Evolutionary conservation across 1,140 invertebrate species (phyloP), one percentile per base, ranked within the genome.

Genomic region (Periplaneta americana): DNA sequence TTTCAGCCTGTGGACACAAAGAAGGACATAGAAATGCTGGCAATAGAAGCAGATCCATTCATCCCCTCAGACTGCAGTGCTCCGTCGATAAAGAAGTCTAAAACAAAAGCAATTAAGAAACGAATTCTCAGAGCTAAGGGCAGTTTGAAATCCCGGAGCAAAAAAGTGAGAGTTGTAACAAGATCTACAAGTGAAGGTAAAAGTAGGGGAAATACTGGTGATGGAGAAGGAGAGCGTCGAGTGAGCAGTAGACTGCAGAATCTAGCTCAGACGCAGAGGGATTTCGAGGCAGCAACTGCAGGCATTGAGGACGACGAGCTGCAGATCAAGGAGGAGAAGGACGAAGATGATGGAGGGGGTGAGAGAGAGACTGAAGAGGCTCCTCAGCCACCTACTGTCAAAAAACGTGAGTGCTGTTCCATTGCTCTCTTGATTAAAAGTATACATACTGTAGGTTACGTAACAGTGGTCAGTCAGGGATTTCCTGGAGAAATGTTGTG

Each of bases 1-100:
- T 78, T 78, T 4, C 39, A 78, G 77, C 35, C 35, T 37, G 13
- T 78, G 32, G 79, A 80, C 34, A 74, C 35, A 13, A 80, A 80
- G 79, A 80, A 80, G 34, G 79, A 74, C 48, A 74, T 80, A 8
- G 79, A 80, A 31, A 31, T 80, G 79, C 66, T 80, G 35, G 79
- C 79, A 18, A 78, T 82, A 33, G 81, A 82, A 32, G 81, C 76
- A n/a, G 81, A 82, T 78, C 81, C 81, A 4, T 82, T 82, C 66
- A 78, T 78, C 35, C 81, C 81, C 35, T 82, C 81, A 22, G 81
- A 82, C 32, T 39, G 79, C 79, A 80, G 32, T 37, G 34, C 48
- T 15, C 34, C 79, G 8, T 31, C 9, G 0, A 11, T 66, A 66
- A 66, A 66, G 48, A 66, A 66, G 13, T 28, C 48, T n/a, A 66